Conservation (phyloP, 2,888 invertebrate species). For the Agrilus cyanescens region DNA sequence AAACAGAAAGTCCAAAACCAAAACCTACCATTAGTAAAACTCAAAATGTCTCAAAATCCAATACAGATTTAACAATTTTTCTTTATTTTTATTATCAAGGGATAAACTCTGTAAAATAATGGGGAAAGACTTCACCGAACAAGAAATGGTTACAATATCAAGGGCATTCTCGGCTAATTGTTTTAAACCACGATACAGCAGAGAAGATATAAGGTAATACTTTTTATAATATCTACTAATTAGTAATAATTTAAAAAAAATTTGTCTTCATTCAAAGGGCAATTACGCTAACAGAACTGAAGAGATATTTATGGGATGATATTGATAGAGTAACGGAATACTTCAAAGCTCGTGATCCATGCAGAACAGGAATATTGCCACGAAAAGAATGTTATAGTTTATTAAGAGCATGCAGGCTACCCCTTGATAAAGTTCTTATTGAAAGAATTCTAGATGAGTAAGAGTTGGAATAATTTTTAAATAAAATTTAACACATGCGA, state of each 20-base stretch:
- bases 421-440: slow-evolving; percentile 53
- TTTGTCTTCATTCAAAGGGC: slow-evolving; percentile 39
- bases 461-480: slow-evolving; percentile 19
- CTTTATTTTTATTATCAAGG: slow-evolving; percentile 36
- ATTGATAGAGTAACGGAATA: slow-evolving; percentile 49
- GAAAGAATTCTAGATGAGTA: slow-evolving; percentile 59
- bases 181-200: slow-evolving; percentile 34
- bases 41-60: too few relatives aligned
- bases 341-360: slow-evolving; percentile 44
- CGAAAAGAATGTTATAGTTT: slow-evolving; percentile 49
- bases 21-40: too few relatives aligned
- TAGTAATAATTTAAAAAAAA: slow-evolving; percentile 25
- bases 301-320: slow-evolving; percentile 62
- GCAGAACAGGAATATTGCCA: slow-evolving; percentile 45
- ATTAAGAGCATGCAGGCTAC: slow-evolving; percentile 56
- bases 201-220: slow-evolving; percentile 38
- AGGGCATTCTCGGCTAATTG: slow-evolving; percentile 58
- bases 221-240: slow-evolving; percentile 29
- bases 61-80: too few relatives aligned
- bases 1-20: too few relatives aligned
- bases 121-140: slow-evolving; percentile 60
- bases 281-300: slow-evolving; percentile 57
- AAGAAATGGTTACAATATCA: slow-evolving; percentile 67
- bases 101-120: slow-evolving; percentile 54
- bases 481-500: too few relatives aligned